Evolutionary conservation across 2,888 invertebrate species (phyloP).

Genomic region (Cosmia pyralina): DNA sequence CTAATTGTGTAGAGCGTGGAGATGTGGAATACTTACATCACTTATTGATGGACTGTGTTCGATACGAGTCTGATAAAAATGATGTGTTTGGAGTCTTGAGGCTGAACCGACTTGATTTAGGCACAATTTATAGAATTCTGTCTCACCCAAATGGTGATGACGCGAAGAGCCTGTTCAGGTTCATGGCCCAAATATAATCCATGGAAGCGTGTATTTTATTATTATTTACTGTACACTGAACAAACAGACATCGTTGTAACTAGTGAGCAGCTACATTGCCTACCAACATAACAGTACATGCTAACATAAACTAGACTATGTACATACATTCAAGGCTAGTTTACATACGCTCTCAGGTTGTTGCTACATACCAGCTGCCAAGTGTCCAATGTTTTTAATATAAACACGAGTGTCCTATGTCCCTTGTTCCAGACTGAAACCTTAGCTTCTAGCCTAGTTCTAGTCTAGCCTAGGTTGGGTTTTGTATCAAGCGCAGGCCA

Average conservation of each 20-base stretch:
- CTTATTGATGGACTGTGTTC: no score
- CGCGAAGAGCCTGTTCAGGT: no score
- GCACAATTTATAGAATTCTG: no score
- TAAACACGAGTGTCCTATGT: constrained; percentile 34
- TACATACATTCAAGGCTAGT: background rate
- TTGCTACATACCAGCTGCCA: constrained; percentile 6
- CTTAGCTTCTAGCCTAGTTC: background rate
- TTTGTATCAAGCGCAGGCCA: background rate
- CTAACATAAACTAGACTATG: background rate
- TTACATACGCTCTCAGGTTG: constrained; percentile 14
- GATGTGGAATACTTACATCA: no score
- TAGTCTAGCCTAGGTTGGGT: background rate
- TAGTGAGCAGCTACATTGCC: background rate
- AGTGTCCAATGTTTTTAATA: constrained; percentile 44
- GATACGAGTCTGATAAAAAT: no score
- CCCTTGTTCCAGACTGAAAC: constrained; percentile 1
- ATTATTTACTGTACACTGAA: background rate
- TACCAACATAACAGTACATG: constrained; percentile 1
- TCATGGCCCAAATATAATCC: no score
- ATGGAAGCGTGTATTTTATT: no score
- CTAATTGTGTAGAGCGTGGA: no score
- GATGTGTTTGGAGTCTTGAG: no score
- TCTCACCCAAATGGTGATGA: no score
- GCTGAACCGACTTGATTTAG: no score
- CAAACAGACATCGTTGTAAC: background rate